Base-by-base conservation (phyloP, 2,113 vertebrate genomes). In the Burhinus oedicnemus region DNA sequence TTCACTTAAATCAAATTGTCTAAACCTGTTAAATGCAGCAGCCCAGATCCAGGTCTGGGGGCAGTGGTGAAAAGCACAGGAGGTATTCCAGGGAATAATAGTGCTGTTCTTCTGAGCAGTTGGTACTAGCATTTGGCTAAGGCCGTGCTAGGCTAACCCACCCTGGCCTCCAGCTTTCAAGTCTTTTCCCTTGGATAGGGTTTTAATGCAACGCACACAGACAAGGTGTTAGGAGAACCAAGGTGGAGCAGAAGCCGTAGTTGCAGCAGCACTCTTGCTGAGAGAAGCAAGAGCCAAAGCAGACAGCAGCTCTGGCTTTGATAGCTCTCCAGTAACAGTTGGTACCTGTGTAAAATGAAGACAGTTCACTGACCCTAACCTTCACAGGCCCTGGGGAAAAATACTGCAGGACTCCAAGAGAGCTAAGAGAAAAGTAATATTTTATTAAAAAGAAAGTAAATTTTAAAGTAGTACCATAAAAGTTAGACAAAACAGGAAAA, bases 391-490 rank as follows among this genome's bases (percentile, higher is more conserved):
- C 47, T n/a, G 22, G 45, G 55, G 71, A 83, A 57, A 93, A 88
- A 81, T 7, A 65, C 77, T 80, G 17, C 45, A 83, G 45, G 58
- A 36, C n/a, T 74, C 42, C 11, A 54, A 42, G 66, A 83, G n/a
- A 17, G 16, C n/a, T 51, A 42, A 82, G 23, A 55, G 40, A 57
- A 57, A 26, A 11, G 32, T 25, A 54, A 12, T 62, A 74, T 74
- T 97, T 95, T 96, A 97, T 93, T 96, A 12, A 82, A 76, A 74
- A 47, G 38, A 65, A 81, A 87, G 32, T 47, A 81, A 64, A 72
- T 75, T 95, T 89, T 91, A 45, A 90, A 68, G 60, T 57, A 82
- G 47, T 79, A 55, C n/a, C 65, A 44, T 23, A 61, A 90, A 75
- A 86, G 74, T 45, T 10, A 44, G 55, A 62, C 22, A 84, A 87